Conservation (phyloP, 2,113 vertebrate species). For the Elgaria multicarinata region DNA sequence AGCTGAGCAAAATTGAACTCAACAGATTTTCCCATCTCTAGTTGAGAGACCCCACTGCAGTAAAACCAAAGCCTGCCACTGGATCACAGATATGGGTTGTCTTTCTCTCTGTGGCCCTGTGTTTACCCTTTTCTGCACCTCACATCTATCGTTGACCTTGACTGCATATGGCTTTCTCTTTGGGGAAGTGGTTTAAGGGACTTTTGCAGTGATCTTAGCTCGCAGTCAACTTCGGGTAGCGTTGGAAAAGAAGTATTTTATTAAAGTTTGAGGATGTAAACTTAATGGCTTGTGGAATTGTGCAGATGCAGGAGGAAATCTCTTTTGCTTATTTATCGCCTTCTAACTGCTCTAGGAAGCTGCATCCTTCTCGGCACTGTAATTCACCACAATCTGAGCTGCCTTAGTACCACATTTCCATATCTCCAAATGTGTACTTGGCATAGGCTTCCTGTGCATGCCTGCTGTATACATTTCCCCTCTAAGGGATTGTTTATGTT, state of each 20-base stretch:
- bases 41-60: background rate
- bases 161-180: background rate
- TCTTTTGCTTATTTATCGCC: background rate
- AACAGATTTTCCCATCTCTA: too few relatives aligned
- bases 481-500: background rate
- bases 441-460: background rate
- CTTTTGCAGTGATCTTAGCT: background rate
- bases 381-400: background rate
- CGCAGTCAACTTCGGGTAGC: background rate
- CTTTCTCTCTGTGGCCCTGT: too few relatives aligned
- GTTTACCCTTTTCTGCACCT: too few relatives aligned
- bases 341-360: background rate
- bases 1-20: too few relatives aligned
- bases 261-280: background rate
- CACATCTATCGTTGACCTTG: background rate
- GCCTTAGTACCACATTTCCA: background rate
- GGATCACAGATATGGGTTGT: too few relatives aligned
- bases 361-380: background rate
- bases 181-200: background rate
- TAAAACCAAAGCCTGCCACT: background rate
- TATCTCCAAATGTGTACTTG: background rate
- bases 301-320: background rate
- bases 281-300: conserved; percentile 18
- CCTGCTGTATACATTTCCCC: background rate
- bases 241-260: background rate